Evolutionary conservation across 1,140 invertebrate species (phyloP).

Genomic region (Aricia agestis): DNA sequence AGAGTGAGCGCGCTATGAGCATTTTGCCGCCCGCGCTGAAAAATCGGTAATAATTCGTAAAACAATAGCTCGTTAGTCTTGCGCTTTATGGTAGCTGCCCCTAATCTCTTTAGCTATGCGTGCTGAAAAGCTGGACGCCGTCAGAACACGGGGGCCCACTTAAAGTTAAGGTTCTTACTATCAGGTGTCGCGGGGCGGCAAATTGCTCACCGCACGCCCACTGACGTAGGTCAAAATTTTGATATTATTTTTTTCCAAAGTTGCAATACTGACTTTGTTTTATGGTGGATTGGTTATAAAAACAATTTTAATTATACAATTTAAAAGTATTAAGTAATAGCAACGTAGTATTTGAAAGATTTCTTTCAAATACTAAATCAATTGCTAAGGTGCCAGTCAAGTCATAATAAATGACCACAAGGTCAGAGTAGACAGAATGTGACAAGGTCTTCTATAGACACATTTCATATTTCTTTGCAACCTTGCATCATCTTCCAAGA

Average conservation of each 20-base stretch:
- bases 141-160: constrained; percentile 7
- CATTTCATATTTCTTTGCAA: constrained; percentile 23
- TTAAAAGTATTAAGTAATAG: background rate
- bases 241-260: constrained; percentile 17
- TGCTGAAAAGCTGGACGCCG: constrained; percentile 12
- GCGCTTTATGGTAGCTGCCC: no score
- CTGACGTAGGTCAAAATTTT: constrained; percentile 17
- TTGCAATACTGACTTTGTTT: constrained; percentile 19
- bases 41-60: no score
- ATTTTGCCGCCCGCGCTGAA: no score
- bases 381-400: constrained; percentile 27
- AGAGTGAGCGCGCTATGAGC: no score
- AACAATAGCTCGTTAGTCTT: no score
- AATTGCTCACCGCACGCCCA: constrained; percentile 20
- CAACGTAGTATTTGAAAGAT: no score
- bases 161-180: constrained; percentile 1
- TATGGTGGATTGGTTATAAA: constrained; percentile 8
- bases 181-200: constrained; percentile 19
- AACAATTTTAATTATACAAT: constrained; percentile 14
- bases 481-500: constrained; percentile 26
- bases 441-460: constrained; percentile 17
- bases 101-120: constrained; percentile 10
- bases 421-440: background rate
- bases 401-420: constrained; percentile 27
- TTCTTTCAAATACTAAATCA: constrained; percentile 4